Percentiles rank a stretch among this genome's conserved stretches.
Evolutionary conservation across 2,888 invertebrate genomes (phyloP).

Genomic region (Dynastes hyllus): DNA sequence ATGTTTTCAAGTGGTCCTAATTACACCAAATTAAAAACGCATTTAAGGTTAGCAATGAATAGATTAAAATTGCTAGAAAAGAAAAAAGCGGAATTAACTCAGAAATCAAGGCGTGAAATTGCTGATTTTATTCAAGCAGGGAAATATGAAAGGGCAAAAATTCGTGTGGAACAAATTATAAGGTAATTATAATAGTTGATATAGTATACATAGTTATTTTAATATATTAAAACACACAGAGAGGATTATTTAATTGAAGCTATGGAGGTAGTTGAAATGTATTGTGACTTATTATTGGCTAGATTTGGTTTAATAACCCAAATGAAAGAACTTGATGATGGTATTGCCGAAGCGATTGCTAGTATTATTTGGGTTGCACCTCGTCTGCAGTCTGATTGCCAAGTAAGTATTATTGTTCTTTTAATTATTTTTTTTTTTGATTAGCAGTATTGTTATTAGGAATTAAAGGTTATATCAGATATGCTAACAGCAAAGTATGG

Average conservation of each 20-base stretch:
- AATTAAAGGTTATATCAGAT: constrained; percentile 88
- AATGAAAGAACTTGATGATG: constrained; percentile 97
- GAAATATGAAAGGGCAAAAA: constrained; percentile 92
- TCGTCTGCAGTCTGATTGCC: constrained; percentile 88
- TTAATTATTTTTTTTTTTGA: not conserved
- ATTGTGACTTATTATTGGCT: constrained; percentile 96
- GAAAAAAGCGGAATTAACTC: constrained; percentile 97
- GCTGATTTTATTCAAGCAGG: constrained; percentile 94
- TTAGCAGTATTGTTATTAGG: constrained; percentile 67
- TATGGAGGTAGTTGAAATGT: constrained; percentile 99
- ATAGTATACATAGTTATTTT: constrained; percentile 14
- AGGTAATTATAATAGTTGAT: constrained; percentile 71
- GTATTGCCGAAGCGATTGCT: constrained; percentile 95
- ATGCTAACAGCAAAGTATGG: constrained; percentile 94
- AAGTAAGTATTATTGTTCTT: constrained; percentile 70
- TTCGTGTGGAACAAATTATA: constrained; percentile 98
- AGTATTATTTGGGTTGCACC: constrained; percentile 98
- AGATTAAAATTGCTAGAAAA: constrained; percentile 96
- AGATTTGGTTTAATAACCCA: constrained; percentile 97
- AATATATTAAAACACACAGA: constrained; percentile 69
- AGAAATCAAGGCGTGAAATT: constrained; percentile 97
- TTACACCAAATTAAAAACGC: constrained; percentile 97
- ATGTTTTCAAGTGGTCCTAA: constrained; percentile 96
- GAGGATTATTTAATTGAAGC: constrained; percentile 99
- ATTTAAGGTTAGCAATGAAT: constrained; percentile 93